Base-by-base conservation (phyloP, 2,113 vertebrate genomes). In the Leucosticte australis region DNA sequence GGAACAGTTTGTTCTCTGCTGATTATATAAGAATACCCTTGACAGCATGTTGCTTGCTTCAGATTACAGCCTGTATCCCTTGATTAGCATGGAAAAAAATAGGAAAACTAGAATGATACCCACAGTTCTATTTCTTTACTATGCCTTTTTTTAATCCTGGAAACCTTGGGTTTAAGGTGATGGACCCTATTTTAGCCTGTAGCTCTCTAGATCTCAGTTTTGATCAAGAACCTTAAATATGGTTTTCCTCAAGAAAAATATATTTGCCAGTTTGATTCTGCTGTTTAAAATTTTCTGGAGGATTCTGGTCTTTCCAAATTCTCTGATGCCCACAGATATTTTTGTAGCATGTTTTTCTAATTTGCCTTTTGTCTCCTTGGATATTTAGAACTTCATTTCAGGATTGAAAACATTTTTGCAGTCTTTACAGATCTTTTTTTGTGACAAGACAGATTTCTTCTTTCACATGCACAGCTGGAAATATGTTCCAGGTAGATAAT, bases 21-120 rank as follows among this genome's bases (percentile, higher is more conserved):
- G 79, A 70, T 94, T 95, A 60, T 93, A 24, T 69, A 92, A 95
- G 68, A 91, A 90, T 77, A 90, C 44, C 76, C 87, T 94, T 81
- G 57, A 86, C 55, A 35, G 35, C 57, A 56, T 80, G 49, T 74
- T 94, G 50, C 83, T 92, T 78, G 69, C 62, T 94, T 92, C 65
- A 90, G 80, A 56, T 90, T 75, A 82, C 83, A 85, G 37, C 41
- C 56, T 19, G 1, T 70, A 57, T 73, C 55, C 76, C 46, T 67
- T 62, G 41, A 31, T 85, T 86, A 77, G 70, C 41, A 67, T 65
- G 67, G 79, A 88, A 80, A n/a, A 88, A 86, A 64, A 62, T 26
- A 49, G 30, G 62, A 87, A 90, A 92, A 63, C 18, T 18, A 9
- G 18, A 35, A 19, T 60, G 74, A 56, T 60, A 53, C 7, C 11